Evolutionary conservation across 2,888 invertebrate genomes (phyloP).

Genomic region (Rhodophaea formosa): DNA sequence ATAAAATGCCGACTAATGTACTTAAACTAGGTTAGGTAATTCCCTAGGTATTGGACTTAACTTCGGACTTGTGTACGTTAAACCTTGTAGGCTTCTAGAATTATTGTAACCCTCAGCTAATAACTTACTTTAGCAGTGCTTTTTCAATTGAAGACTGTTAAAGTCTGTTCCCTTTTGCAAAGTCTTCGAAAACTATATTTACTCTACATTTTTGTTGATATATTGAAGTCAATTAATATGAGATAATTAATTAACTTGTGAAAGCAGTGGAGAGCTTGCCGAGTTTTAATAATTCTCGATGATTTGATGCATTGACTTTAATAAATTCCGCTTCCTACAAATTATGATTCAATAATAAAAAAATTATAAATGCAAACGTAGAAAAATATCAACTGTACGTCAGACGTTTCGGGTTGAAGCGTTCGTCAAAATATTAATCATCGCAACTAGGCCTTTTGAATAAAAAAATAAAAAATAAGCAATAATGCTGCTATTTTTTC

Average conservation of each 20-base stretch:
- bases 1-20: constrained; percentile 38
- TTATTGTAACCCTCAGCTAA: neutral
- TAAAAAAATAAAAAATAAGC: neutral
- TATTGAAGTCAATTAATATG: neutral
- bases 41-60: constrained; percentile 24
- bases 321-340: neutral
- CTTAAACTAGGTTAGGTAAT: constrained; percentile 44
- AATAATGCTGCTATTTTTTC: neutral
- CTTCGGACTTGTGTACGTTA: constrained; percentile 6
- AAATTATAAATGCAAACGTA: constrained; percentile 11
- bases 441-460: neutral
- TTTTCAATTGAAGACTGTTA: neutral
- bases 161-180: neutral
- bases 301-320: neutral
- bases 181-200: neutral
- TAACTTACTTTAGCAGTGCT: neutral
- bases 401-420: neutral
- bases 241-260: neutral
- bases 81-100: neutral
- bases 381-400: constrained; percentile 6
- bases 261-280: neutral
- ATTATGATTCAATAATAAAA: neutral
- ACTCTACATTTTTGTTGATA: neutral
- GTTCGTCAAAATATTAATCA: neutral
- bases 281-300: neutral